phyloP scores from a whole-genome alignment of 2,888 invertebrate genomes.

The Lycia hirtaria region DNA sequence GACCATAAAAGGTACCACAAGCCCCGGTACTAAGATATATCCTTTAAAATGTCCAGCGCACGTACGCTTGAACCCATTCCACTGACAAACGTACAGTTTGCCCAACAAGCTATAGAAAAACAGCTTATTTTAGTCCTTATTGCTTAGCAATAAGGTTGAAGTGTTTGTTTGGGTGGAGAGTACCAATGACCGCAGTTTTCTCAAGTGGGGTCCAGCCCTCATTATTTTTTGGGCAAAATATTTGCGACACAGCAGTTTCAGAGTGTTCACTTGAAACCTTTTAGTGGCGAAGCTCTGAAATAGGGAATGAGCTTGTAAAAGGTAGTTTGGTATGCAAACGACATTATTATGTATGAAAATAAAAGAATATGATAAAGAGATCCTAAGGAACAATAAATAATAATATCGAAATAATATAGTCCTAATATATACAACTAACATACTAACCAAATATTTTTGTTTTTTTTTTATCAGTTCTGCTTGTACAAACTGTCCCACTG shows the following conservation, averaged over 20 bases:
- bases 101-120: slow-evolving; percentile 15
- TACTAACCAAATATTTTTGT: too few relatives aligned
- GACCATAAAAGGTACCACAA: slow-evolving; percentile 49
- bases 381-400: too few relatives aligned
- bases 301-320: slow-evolving; percentile 26
- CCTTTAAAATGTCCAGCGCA: slow-evolving; percentile 65
- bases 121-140: slow-evolving; percentile 27
- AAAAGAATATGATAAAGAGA: slow-evolving; percentile 1
- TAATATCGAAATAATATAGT: too few relatives aligned
- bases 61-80: slow-evolving; percentile 54
- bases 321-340: slow-evolving; percentile 30
- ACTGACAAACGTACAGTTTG: slow-evolving; percentile 46
- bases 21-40: slow-evolving; percentile 54
- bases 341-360: slow-evolving; percentile 15
- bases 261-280: slow-evolving; percentile 47
- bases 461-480: too few relatives aligned
- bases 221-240: slow-evolving; percentile 69
- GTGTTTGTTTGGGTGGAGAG: slow-evolving; percentile 23
- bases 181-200: slow-evolving; percentile 48
- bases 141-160: slow-evolving; percentile 25
- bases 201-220: slow-evolving; percentile 71
- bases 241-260: slow-evolving; percentile 70
- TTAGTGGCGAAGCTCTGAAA: slow-evolving; percentile 27
- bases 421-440: too few relatives aligned
- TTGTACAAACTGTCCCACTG: too few relatives aligned